Percentiles rank a stretch among this genome's conserved stretches.
phyloP scores from a whole-genome alignment of 2,113 vertebrate genomes.

The Nyctibius bracteatus region DNA sequence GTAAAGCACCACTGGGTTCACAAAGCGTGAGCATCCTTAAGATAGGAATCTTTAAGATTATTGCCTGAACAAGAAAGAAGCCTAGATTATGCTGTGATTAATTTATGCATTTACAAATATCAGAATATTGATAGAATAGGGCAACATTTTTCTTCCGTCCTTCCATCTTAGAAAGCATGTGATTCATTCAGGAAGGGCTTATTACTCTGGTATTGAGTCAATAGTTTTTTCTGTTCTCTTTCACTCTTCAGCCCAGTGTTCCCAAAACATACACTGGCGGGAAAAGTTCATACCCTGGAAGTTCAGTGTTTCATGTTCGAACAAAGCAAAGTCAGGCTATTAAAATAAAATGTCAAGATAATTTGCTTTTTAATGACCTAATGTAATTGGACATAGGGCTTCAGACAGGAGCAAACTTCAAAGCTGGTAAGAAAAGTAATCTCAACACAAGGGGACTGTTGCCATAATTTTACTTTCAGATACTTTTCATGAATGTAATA shows the following conservation, averaged over 20 bases:
- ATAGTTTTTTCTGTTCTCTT: background rate
- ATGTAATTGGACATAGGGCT: background rate
- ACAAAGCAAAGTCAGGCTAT: background rate
- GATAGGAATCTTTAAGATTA: background rate
- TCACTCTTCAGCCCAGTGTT: background rate
- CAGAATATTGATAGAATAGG: background rate
- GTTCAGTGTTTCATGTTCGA: background rate
- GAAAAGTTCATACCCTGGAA: slow-evolving; percentile 1
- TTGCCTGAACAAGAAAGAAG: background rate
- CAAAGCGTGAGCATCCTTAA: background rate
- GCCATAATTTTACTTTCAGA: background rate
- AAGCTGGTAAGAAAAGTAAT: background rate
- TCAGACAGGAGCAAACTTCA: background rate
- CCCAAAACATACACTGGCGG: background rate
- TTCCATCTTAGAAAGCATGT: background rate
- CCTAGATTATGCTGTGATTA: background rate
- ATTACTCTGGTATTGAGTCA: background rate
- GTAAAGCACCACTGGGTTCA: background rate
- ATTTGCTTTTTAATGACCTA: background rate
- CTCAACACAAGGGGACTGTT: background rate
- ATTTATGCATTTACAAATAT: background rate
- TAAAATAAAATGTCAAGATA: slow-evolving; percentile 18
- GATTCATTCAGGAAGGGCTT: background rate
- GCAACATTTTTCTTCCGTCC: background rate
- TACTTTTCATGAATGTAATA: background rate